Evolutionary conservation across 2,888 invertebrate genomes (phyloP), one percentile per base, ranked within the genome.

Genomic region (Noctua fimbriata): DNA sequence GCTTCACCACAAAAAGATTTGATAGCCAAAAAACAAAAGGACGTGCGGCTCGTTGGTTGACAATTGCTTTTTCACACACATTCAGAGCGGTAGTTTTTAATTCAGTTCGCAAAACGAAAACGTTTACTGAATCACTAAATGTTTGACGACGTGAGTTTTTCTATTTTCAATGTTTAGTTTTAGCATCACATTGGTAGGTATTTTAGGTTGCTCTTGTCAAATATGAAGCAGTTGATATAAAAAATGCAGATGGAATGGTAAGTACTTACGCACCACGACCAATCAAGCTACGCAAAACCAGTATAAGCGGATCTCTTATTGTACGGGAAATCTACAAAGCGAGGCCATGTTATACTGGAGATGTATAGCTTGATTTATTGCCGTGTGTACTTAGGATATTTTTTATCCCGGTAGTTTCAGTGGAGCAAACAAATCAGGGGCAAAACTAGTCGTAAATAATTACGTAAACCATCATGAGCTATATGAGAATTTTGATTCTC

Each of bases 61-160:
- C 36, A 60, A 71, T 82, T 67, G 47, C 47, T 58, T 81, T 82
- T 71, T 52, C 82, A 77, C 49, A 77, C 49, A 76, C 70, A 63
- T 81, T 66, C 66, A 47, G 24, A 63, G 36, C 44, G 69, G 21
- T 63, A 47, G 71, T 44, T 82, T 82, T 82, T 71, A 77, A 76
- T 77, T 71, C 36, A 60, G 36, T 55, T 82, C 3, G 71, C 70
- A 36, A 28, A 77, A 60, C 36, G 52, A 60, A 58, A 70, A 77
- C 58, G 66, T 67, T 76, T 76, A 58, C 76, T 55, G 21, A 58
- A 36, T n/a, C 41, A 49, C 58, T 44, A 55, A 70, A 21, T 7
- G 52, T 67, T 58, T 55, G 21, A 28, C n/a, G 63, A 47, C 6
- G 9, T 32, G 32, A 32, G 21, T 44, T 7, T 21, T 52, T 28